Conservation (phyloP, 2,113 vertebrate genomes). For the Lagenorhynchus albirostris region DNA sequence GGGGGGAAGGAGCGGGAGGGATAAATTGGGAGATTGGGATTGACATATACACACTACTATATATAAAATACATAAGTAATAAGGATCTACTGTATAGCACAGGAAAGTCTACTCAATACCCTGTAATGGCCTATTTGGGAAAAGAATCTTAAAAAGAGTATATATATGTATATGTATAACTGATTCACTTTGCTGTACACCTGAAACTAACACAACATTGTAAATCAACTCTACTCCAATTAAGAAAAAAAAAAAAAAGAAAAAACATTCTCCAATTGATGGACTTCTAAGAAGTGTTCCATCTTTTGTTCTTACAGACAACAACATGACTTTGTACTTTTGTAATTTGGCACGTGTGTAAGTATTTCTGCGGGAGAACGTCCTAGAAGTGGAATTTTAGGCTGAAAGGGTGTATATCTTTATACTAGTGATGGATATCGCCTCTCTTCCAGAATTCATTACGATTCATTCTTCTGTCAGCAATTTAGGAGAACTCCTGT, state of each 20-base stretch:
- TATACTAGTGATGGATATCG: not conserved
- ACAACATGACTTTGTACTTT: not conserved
- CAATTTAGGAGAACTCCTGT: not conserved
- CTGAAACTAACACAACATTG: not conserved
- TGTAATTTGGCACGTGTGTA: not conserved
- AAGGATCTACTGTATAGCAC: not conserved
- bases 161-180: not conserved
- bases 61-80: not conserved
- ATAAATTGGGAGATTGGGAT: not conserved
- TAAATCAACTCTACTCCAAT: not conserved
- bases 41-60: not conserved
- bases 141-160: not conserved
- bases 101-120: not conserved
- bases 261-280: not conserved
- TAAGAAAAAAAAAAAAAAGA: not conserved
- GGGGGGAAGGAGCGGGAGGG: not conserved
- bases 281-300: not conserved
- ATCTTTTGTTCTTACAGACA: not conserved
- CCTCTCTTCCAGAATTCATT: not conserved
- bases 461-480: not conserved
- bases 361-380: not conserved
- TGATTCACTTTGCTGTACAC: not conserved
- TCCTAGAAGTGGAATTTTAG: not conserved
- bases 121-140: not conserved
- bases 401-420: not conserved